phyloP scores from a whole-genome alignment of 1,140 invertebrate species.

The Cotesia typhae region DNA sequence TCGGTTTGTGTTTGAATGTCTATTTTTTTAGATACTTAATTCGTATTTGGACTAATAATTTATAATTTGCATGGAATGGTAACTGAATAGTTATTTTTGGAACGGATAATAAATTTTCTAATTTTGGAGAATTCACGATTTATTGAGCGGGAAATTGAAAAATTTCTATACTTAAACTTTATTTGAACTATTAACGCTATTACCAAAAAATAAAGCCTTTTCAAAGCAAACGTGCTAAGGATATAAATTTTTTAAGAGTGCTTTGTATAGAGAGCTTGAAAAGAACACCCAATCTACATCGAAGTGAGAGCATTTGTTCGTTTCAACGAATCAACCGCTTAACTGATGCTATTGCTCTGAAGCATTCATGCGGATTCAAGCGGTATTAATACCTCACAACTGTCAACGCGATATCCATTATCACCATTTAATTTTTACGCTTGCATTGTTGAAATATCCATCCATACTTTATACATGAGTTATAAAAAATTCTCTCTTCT shows the following conservation, averaged over 20 bases:
- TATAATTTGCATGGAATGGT: no score
- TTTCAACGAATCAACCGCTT: constrained; percentile 21
- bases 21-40: no score
- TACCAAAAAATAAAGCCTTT: not conserved
- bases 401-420: constrained; percentile 19
- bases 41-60: no score
- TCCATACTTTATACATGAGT: not conserved
- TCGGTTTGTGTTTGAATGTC: no score
- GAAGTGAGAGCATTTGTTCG: constrained; percentile 16
- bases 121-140: no score
- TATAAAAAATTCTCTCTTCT: no score
- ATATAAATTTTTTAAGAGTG: not conserved
- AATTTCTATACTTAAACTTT: no score
- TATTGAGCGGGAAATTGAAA: no score
- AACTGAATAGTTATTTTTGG: no score
- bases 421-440: not conserved
- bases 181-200: not conserved
- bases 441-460: not conserved
- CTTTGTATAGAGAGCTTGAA: constrained; percentile 12
- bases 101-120: no score
- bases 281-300: constrained; percentile 22
- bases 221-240: not conserved
- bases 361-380: constrained; percentile 23
- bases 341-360: constrained; percentile 1
- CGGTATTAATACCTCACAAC: constrained; percentile 15